Conservation (phyloP, 1,140 invertebrate genomes). For the Drosophila seguyi region DNA sequence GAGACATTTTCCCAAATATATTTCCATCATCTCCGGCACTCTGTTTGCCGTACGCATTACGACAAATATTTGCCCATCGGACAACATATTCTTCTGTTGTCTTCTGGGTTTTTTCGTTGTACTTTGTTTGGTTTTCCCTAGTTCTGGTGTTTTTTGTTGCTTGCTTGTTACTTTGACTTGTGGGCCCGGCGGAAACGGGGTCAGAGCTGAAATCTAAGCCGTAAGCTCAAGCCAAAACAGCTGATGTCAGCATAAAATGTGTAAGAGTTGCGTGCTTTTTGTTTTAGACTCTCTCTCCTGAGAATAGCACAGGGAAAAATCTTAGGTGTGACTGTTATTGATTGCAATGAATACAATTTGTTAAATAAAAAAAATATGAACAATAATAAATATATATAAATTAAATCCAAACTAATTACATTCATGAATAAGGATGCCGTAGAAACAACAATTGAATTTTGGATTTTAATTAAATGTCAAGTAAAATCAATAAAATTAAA, state of each 20-base stretch:
- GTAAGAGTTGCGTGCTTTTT: slow-evolving; percentile 43
- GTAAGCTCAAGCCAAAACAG: slow-evolving; percentile 55
- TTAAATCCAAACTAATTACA: too few species aligned
- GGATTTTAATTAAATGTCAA: background rate
- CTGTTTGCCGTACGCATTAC: slow-evolving; percentile 55
- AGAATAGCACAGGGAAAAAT: slow-evolving; percentile 4
- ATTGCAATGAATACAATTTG: background rate
- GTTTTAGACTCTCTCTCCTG: slow-evolving; percentile 10
- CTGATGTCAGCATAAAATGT: slow-evolving; percentile 63
- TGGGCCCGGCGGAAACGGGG: slow-evolving; percentile 41
- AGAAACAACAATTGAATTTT: background rate
- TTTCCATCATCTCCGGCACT: slow-evolving; percentile 44
- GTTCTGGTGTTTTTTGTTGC: slow-evolving; percentile 26
- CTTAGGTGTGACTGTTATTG: too few species aligned
- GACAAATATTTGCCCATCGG: slow-evolving; percentile 61
- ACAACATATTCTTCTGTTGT: slow-evolving; percentile 59
- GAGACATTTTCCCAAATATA: slow-evolving; percentile 47
- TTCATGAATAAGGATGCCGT: too few species aligned
- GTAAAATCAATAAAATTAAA: background rate
- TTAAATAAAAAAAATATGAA: too few species aligned
- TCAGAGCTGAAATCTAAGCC: slow-evolving; percentile 61
- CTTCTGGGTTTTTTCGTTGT: slow-evolving; percentile 26
- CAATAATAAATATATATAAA: too few species aligned
- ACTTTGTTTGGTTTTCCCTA: slow-evolving; percentile 7
- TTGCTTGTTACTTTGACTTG: slow-evolving; percentile 50